Evolutionary conservation across 1,140 invertebrate genomes (phyloP).

Genomic region (Triops cancriformis): DNA sequence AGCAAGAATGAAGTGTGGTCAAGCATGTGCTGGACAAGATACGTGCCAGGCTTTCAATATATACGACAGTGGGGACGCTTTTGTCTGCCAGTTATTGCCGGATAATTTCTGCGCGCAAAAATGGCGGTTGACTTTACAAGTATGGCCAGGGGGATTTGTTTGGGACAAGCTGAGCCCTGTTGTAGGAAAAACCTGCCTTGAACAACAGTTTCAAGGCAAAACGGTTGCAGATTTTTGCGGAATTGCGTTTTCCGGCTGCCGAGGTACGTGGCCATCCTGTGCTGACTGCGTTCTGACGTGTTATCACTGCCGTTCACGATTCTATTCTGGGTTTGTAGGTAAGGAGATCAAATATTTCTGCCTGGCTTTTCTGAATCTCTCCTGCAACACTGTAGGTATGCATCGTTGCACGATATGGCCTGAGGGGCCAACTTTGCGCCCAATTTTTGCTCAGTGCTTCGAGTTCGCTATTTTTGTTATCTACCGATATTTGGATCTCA

Average conservation of each 20-base stretch:
- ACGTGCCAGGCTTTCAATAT: not conserved
- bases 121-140: not conserved
- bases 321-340: no score
- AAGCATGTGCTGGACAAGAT: not conserved
- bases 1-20: not conserved
- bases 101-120: not conserved
- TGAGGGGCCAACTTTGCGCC: no score
- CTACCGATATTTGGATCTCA: no score
- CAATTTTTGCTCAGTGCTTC: no score
- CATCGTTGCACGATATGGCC: no score
- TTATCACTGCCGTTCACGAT: not conserved
- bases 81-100: not conserved
- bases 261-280: not conserved
- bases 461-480: no score
- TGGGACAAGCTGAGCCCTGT: not conserved
- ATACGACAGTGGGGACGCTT: not conserved
- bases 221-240: not conserved
- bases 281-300: not conserved
- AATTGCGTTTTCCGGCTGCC: not conserved
- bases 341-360: no score
- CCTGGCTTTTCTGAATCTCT: no score
- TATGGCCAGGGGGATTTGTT: not conserved
- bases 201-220: not conserved
- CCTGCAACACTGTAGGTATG: no score
- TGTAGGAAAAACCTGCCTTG: not conserved